Evolutionary conservation across 1,140 invertebrate genomes (phyloP).

Genomic region (Dreissena polymorpha): DNA sequence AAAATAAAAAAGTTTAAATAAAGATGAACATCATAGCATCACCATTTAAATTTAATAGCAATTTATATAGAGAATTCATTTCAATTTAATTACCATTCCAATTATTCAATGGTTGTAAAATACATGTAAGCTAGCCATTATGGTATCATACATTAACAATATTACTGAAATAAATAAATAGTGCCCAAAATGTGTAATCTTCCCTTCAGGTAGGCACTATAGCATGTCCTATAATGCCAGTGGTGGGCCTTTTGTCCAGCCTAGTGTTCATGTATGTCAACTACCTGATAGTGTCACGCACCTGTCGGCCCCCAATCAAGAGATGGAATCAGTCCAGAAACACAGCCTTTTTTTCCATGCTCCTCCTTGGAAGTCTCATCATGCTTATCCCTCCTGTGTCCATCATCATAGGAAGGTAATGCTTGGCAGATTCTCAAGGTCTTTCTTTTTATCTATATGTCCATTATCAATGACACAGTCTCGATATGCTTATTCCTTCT

Average conservation of each 20-base stretch:
- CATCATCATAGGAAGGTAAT: slow-evolving; percentile 66
- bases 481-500: too few relatives aligned
- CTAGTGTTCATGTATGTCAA: slow-evolving; percentile 63
- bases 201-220: slow-evolving; percentile 64
- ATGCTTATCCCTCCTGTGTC: slow-evolving; percentile 61
- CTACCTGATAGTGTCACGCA: slow-evolving; percentile 59
- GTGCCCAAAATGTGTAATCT: too few relatives aligned
- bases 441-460: background rate
- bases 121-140: too few relatives aligned
- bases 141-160: too few relatives aligned
- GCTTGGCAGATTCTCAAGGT: background rate
- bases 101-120: too few relatives aligned
- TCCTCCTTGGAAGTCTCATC: slow-evolving; percentile 58
- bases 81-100: too few relatives aligned
- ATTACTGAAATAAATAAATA: too few relatives aligned
- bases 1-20: too few relatives aligned
- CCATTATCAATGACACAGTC: too few relatives aligned
- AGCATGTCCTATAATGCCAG: slow-evolving; percentile 66
- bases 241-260: slow-evolving; percentile 59
- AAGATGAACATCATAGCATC: too few relatives aligned
- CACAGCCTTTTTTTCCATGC: slow-evolving; percentile 61
- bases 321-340: slow-evolving; percentile 69
- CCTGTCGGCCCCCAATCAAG: slow-evolving; percentile 67
- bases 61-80: too few relatives aligned
- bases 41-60: too few relatives aligned